Evolutionary conservation across 2,797 vertebrate genomes (phyloP).

Genomic region (Balearica regulorum): DNA sequence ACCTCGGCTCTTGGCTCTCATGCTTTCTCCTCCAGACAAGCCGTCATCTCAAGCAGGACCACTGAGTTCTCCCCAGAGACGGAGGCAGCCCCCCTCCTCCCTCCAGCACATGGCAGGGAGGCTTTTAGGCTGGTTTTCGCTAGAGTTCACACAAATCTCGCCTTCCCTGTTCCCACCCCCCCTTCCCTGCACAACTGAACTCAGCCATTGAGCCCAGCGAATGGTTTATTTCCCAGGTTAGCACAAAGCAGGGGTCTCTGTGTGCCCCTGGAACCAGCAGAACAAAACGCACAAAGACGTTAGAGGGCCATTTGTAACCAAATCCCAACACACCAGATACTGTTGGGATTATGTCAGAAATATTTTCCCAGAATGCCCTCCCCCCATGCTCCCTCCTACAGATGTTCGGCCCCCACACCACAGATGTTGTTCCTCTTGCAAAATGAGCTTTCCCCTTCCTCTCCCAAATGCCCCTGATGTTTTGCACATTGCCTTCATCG

Average conservation of each 20-base stretch:
- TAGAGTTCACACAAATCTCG: constrained; percentile 45
- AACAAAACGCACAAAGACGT: constrained; percentile 70
- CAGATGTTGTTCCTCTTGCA: constrained; percentile 69
- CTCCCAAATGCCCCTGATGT: constrained; percentile 55
- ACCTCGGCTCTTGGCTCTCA: neutral
- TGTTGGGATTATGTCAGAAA: constrained; percentile 73
- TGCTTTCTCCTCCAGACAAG: neutral
- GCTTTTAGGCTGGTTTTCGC: constrained; percentile 2
- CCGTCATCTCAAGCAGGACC: neutral
- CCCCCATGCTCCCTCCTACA: constrained; percentile 60
- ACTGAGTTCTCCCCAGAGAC: neutral
- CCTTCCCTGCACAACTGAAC: neutral
- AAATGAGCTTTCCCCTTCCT: constrained; percentile 58
- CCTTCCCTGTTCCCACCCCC: constrained; percentile 1
- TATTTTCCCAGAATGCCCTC: constrained; percentile 72
- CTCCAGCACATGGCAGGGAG: constrained; percentile 7
- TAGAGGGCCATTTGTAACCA: constrained; percentile 72
- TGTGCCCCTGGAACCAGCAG: constrained; percentile 65
- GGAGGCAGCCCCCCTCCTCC: neutral
- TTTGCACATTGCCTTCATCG: constrained; percentile 15
- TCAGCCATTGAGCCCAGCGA: constrained; percentile 53
- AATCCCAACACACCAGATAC: constrained; percentile 72
- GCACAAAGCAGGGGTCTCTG: constrained; percentile 64
- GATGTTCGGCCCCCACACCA: constrained; percentile 66
- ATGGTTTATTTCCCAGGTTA: constrained; percentile 70